A percentile compares a stretch with the other conserved stretches of the same genome.
Evolutionary conservation across 2,797 vertebrate species (phyloP).

Genomic region (Pseudochirops corinnae): DNA sequence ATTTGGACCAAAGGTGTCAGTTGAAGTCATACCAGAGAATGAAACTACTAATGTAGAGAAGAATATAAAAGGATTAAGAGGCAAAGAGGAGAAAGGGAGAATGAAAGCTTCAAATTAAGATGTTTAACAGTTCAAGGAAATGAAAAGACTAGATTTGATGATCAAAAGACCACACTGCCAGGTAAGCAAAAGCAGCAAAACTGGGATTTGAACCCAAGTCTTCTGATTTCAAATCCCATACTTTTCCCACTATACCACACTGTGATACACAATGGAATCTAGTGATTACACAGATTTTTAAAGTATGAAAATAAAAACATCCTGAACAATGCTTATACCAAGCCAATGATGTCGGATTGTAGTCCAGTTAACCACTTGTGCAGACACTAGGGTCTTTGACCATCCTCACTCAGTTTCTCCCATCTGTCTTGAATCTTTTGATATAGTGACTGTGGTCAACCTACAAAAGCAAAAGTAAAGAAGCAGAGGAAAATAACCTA

Average conservation of each 20-base stretch:
- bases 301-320: neutral
- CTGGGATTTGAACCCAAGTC: neutral
- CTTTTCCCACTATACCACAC: neutral
- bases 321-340: neutral
- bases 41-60: neutral
- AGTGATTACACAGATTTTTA: neutral
- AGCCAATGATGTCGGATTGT: neutral
- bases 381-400: neutral
- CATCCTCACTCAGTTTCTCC: neutral
- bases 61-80: neutral
- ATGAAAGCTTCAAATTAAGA: neutral
- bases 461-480: neutral
- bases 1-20: neutral
- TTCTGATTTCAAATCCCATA: neutral
- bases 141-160: neutral
- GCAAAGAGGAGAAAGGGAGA: neutral
- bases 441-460: neutral
- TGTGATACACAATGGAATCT: neutral
- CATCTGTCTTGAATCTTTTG: neutral
- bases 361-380: neutral
- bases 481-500: neutral
- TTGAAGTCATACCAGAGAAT: neutral
- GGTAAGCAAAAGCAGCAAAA: neutral
- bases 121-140: neutral
- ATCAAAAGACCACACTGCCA: neutral